Base-by-base conservation (phyloP, 2,888 invertebrate species). In the Odiellus spinosus region DNA sequence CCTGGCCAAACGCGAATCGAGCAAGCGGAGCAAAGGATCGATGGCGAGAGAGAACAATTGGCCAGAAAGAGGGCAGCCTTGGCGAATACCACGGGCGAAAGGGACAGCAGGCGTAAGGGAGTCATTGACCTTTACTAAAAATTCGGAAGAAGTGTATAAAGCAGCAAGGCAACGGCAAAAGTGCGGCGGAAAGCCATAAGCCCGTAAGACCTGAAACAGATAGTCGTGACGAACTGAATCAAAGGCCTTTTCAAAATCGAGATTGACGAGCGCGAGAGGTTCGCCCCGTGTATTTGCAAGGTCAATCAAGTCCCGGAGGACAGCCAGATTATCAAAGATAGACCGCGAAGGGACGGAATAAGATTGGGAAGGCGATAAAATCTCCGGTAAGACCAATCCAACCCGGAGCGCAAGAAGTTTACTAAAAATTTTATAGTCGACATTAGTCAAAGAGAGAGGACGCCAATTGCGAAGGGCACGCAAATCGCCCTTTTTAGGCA, bases 171-270 rank as follows among this genome's bases (percentile, higher is more conserved):
- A 6, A 2, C 10, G 46, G 44, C 42, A 12, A 2, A 47, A 41
- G 26, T 5, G 17, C 1, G 17, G 14, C 1, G 17, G 40, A 15
- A 18, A 33, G 5, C 46, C 46, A 5, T 12, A 10, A 19, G 17
- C 2, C 1, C 2, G 3, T 1, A 55, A 36, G 2, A 49, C 18
- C 5, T 6, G 6, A 8, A 42, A 17, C 11, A 53, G 50, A 15
- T 42, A 2, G 43, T 46, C 0, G 48, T 65, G 64, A 12, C 64
- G 62, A 2, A 66, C 51, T 4, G 61, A 61, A 0, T 60, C 61
- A 50, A 66, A 65, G 1, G 66, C 65, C 33, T 67, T 67, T 5
- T 60, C 47, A 3, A 65, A 50, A 46, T 67, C 64, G 36, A 66
- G 48, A 61, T 63, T 65, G 3, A 63, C 61, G 1, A 65, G 54